Conservation (phyloP, 2,888 invertebrate genomes). For the Emmelina monodactyla region DNA sequence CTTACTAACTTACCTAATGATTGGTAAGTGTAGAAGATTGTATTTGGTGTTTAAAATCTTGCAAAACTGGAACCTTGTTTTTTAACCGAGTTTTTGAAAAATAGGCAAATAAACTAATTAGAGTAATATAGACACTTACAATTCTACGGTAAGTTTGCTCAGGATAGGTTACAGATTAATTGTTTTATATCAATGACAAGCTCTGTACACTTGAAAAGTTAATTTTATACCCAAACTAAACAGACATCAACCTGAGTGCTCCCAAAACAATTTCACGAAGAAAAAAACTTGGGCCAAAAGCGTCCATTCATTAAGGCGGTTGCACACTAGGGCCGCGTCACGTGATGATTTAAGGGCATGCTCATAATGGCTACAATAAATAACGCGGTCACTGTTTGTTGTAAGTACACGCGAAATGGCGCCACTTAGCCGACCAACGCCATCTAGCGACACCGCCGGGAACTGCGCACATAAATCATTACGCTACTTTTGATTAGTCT, state of each 20-base stretch:
- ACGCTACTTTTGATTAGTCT: slow-evolving; percentile 30
- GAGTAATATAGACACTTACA: too few species aligned
- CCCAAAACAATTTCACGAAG: slow-evolving; percentile 51
- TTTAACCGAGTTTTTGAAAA: too few species aligned
- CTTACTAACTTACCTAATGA: too few species aligned
- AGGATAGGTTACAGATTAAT: too few species aligned
- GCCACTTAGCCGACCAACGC: slow-evolving; percentile 44
- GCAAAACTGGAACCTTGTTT: too few species aligned
- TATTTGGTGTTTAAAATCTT: too few species aligned
- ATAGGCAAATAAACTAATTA: too few species aligned
- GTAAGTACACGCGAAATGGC: slow-evolving; percentile 46
- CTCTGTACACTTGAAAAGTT: too few species aligned
- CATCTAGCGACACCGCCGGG: slow-evolving; percentile 35
- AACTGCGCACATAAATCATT: slow-evolving; percentile 25
- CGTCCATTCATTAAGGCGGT: slow-evolving; percentile 59
- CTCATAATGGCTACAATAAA: slow-evolving; percentile 65
- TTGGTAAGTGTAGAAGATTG: too few species aligned
- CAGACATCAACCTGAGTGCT: slow-evolving; percentile 59
- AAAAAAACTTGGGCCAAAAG: slow-evolving; percentile 41
- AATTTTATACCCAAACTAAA: too few species aligned
- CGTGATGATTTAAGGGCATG: slow-evolving; percentile 62
- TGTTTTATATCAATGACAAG: too few species aligned
- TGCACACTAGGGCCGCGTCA: slow-evolving; percentile 46
- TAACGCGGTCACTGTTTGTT: slow-evolving; percentile 48
- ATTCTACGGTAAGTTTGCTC: too few species aligned